Percentiles rank a stretch among this genome's conserved stretches.
phyloP scores from a whole-genome alignment of 2,113 vertebrate species.

The Anthoscopus minutus region DNA sequence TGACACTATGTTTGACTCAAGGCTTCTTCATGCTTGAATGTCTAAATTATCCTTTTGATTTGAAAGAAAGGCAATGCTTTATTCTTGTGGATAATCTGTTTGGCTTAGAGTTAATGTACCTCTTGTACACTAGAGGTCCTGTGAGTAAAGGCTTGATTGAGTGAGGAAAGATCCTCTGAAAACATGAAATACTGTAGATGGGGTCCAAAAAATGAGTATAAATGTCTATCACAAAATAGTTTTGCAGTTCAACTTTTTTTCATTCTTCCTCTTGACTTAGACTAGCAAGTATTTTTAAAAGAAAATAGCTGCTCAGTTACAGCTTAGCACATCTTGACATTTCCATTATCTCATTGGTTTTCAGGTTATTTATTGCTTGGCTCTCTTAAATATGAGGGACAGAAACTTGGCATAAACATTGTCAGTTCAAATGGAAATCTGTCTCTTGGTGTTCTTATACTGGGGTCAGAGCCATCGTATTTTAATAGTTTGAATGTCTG shows the following conservation, averaged over 20 bases:
- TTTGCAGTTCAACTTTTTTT: slow-evolving; percentile 5
- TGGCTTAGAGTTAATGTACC: not conserved
- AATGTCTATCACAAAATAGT: not conserved
- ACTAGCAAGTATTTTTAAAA: slow-evolving; percentile 13
- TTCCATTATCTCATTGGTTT: slow-evolving; percentile 61
- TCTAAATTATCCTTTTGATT: slow-evolving; percentile 8
- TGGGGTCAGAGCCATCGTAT: not conserved
- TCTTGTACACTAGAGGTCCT: not conserved
- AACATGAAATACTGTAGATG: not conserved
- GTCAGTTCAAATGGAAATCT: slow-evolving; percentile 40
- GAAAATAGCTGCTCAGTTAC: slow-evolving; percentile 26
- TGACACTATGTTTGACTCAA: slow-evolving; percentile 12
- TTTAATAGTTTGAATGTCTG: not conserved
- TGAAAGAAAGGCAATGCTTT: not conserved
- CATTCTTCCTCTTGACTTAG: slow-evolving; percentile 11
- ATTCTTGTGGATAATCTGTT: not conserved
- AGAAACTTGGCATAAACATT: slow-evolving; percentile 24
- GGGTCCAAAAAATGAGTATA: not conserved
- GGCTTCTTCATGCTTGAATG: not conserved
- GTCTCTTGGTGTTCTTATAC: slow-evolving; percentile 1
- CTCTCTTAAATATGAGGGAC: not conserved
- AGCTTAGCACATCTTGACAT: slow-evolving; percentile 52
- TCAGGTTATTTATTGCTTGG: slow-evolving; percentile 51
- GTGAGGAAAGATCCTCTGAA: not conserved
- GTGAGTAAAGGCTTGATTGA: not conserved